Evolutionary conservation across 2,888 invertebrate genomes (phyloP), one percentile per base, ranked within the genome.

Genomic region (Sipunculus nudus): DNA sequence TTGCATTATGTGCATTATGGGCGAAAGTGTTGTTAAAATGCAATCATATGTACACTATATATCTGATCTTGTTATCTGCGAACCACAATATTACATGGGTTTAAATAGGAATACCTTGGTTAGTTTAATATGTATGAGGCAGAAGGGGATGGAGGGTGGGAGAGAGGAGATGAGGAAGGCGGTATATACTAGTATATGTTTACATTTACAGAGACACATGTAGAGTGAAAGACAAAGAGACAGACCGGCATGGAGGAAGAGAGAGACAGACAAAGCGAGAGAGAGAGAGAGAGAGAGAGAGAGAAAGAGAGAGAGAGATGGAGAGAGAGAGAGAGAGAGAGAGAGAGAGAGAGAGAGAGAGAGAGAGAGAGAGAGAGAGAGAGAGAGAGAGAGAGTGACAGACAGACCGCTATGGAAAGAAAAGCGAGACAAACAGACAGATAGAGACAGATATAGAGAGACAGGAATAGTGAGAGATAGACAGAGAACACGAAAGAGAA

Each of bases 311-410:
- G n/a, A 19, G 35, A 38, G 21, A 19, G 29, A 39, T 21, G 29
- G 6, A 25, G 23, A 47, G 35, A 47, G 21, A 45, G 31, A 41
- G 21, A 47, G 21, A 48, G 25, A 32, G n/a, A 38, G 29, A 40
- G 16, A 39, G n/a, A 29, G 32, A 25, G 29, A 39, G 16, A 45
- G 21, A 32, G 19, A 55, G 19, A 53, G 19, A 25, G 8, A 53
- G 31, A 47, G 13, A 31, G 13, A 35, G 41, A 43, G 13, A 45
- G 29, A 32, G 57, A 39, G 23, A 40, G 32, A 35, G 29, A 48
- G 10, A 25, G 23, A 29, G 49, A 38, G 32, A 41, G 25, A 40
- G 32, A 46, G 29, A 41, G 46, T 31, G 32, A 40, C 31, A 41
- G 47, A 55, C 19, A 48, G 38, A 39, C 23, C 31, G 28, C 29